These are phyloP conservation scores for Hoplostethus atlanticus DNA, from an alignment of 2,797 vertebrate genomes.

Conservation along the genomic window DNA sequence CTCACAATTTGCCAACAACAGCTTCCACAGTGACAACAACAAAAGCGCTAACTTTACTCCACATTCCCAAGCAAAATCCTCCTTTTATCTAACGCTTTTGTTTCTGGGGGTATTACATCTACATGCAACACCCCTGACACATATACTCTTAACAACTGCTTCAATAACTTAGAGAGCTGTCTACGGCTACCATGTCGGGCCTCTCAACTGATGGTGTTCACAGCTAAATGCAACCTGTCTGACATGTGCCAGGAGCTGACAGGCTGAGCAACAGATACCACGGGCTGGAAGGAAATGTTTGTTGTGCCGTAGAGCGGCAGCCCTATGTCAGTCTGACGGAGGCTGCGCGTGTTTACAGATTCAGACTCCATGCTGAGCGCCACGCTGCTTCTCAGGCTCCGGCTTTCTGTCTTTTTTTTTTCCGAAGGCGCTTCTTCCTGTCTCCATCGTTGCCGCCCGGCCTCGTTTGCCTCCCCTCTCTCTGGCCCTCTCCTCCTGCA, in stretches of 20 bases:
- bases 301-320: conserved; percentile 24
- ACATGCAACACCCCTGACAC: conserved; percentile 6
- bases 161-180: conserved; percentile 6
- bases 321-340: conserved; percentile 43
- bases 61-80: neutral
- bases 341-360: conserved; percentile 40
- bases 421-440: neutral
- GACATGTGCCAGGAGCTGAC: conserved; percentile 40
- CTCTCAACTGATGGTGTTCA: conserved; percentile 11
- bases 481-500: neutral
- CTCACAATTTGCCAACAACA: neutral
- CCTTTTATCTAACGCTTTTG: neutral
- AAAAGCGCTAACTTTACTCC: neutral
- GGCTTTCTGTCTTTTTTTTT: neutral
- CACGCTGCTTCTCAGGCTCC: conserved; percentile 30
- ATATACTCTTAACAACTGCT: conserved; percentile 20
- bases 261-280: conserved; percentile 23
- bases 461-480: neutral
- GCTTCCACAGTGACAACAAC: conserved; percentile 1
- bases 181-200: conserved; percentile 1
- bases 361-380: conserved; percentile 15
- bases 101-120: neutral
- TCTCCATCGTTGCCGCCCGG: neutral
- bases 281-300: conserved; percentile 32
- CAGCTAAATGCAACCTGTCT: conserved; percentile 43